Percentiles rank a stretch among this genome's conserved stretches.
Conservation (phyloP, 2,113 vertebrate species). For the Tringa solitaria region DNA sequence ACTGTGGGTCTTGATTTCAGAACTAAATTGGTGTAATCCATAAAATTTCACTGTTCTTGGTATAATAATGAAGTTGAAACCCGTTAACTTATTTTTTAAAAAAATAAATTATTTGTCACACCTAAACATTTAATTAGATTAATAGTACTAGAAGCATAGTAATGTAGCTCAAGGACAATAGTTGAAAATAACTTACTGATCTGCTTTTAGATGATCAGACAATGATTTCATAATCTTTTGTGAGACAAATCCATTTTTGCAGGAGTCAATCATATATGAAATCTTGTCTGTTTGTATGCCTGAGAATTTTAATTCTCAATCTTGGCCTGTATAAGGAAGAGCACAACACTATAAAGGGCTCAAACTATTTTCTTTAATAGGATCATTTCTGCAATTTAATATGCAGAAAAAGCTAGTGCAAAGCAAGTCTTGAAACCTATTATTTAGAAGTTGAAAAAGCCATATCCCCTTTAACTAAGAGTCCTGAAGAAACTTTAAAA, state of each 20-base stretch:
- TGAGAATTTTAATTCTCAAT: neutral
- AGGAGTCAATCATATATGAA: neutral
- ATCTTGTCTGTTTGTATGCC: neutral
- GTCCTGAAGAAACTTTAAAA: neutral
- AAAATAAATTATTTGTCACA: neutral
- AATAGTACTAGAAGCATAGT: neutral
- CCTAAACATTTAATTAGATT: neutral
- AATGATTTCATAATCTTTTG: fast-evolving
- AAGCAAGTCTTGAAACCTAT: neutral
- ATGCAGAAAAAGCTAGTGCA: neutral
- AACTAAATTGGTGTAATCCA: neutral
- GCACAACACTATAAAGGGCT: neutral
- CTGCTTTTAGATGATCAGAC: neutral
- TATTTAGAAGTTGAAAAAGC: neutral
- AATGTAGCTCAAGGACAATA: neutral
- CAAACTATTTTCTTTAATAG: neutral
- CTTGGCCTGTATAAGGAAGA: neutral
- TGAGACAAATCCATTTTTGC: neutral
- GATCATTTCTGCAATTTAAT: neutral
- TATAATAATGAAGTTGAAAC: neutral
- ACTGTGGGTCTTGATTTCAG: neutral
- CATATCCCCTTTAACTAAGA: neutral
- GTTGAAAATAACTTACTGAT: neutral
- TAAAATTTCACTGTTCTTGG: neutral
- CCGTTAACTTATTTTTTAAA: neutral